Evolutionary conservation across 1,140 invertebrate species (phyloP), one percentile per base, ranked within the genome.

Genomic region (Aporrectodea caliginosa): DNA sequence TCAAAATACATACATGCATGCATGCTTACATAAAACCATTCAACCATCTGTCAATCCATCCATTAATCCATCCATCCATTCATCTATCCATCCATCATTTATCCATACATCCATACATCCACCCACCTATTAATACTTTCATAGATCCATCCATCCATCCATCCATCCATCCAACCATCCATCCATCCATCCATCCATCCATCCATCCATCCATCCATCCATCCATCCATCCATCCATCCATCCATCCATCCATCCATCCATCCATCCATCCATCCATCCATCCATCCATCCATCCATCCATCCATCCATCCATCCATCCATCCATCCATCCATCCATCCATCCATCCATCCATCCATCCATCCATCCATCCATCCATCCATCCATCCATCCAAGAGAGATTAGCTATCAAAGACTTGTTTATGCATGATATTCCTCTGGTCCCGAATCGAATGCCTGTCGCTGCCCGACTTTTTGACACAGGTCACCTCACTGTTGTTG

Each of bases 251-350:
- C 69, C 69, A 1, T 69, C 69, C 69, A 69, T 69, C 69, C 69
- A 69, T 0, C 69, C 69, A 1, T 71, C 22, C 69, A n/a, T 71
- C 69, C 12, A n/a, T 71, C 69, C 69, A 71, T 71, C 16, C 69
- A 71, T 71, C 69, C 69, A n/a, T 71, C 69, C 69, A n/a, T 71
- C 69, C 69, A n/a, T 71, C 69, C 69, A 71, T 70, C 69, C 69
- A 70, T 70, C 69, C 69, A 70, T 70, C 69, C 69, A 70, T 70
- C 69, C 69, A 70, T 70, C 69, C 16, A 16, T 70, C 69, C 69
- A 70, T 70, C 69, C 69, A 70, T 70, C 69, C 69, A 16, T 70
- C 69, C 69, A 70, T 70, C 69, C 16, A 70, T 70, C 69, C 69
- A 16, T 70, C 69, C 69, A 70, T 70, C 69, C 69, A 70, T 70